phyloP scores from a whole-genome alignment of 1,140 invertebrate species.

The Drosophila fuyamai region DNA sequence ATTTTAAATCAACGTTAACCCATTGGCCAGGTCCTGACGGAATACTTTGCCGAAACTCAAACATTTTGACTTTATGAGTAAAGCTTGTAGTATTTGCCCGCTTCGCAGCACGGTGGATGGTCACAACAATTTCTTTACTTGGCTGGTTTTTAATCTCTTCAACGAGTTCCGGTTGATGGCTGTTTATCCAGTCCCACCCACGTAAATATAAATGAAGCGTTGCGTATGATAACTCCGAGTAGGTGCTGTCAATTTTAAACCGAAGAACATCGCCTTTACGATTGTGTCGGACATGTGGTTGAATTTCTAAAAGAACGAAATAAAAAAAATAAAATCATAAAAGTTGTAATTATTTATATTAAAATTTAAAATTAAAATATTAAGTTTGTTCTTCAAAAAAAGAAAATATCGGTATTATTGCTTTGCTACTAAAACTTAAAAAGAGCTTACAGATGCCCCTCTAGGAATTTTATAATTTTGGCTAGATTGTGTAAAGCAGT shows the following conservation, averaged over 20 bases:
- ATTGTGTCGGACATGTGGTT: conserved; percentile 53
- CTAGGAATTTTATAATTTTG: no score
- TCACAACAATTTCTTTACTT: conserved; percentile 56
- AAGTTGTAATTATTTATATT: neutral
- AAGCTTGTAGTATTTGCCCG: conserved; percentile 55
- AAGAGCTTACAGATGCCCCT: no score
- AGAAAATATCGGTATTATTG: no score
- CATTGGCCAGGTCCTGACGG: conserved; percentile 87
- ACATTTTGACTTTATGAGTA: conserved; percentile 66
- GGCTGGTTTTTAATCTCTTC: conserved; percentile 36
- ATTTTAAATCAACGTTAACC: conserved; percentile 91
- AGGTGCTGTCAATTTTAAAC: conserved; percentile 60
- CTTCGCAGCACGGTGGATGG: conserved; percentile 49
- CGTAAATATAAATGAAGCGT: conserved; percentile 71
- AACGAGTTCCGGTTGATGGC: conserved; percentile 55
- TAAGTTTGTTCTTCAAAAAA: no score
- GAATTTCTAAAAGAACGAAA: conserved; percentile 24
- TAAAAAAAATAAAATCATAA: neutral
- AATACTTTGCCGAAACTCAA: conserved; percentile 69
- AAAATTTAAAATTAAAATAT: neutral
- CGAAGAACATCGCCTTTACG: conserved; percentile 60
- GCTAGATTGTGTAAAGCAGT: no score
- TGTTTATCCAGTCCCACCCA: conserved; percentile 68
- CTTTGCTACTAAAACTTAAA: no score
- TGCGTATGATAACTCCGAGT: conserved; percentile 65